These are phyloP conservation scores for Perognathus longimembris DNA, from an alignment of 2,113 vertebrate species.

Conservation along the genomic window DNA sequence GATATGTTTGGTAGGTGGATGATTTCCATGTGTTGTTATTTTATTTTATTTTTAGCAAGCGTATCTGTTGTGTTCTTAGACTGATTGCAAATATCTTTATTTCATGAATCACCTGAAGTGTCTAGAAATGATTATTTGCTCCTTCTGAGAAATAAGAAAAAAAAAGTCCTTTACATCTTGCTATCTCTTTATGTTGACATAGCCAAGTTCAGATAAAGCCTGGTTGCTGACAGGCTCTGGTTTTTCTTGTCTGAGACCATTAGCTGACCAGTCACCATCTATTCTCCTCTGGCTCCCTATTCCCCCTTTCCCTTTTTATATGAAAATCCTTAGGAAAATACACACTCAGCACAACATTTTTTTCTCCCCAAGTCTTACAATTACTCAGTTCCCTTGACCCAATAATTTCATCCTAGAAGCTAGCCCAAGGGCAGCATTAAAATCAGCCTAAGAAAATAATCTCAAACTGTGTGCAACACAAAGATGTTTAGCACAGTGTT, in stretches of 20 bases:
- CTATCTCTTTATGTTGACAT: background rate
- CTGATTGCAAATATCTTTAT: slow-evolving; percentile 51
- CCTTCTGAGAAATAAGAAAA: background rate
- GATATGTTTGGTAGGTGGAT: background rate
- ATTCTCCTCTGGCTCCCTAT: background rate
- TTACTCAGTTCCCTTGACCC: slow-evolving; percentile 6
- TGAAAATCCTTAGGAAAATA: slow-evolving; percentile 51
- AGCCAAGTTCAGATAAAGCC: background rate
- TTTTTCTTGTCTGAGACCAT: background rate
- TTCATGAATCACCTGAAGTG: background rate
- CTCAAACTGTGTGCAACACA: background rate
- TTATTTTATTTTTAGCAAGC: background rate
- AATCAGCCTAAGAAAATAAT: slow-evolving; percentile 44
- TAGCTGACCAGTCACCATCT: background rate
- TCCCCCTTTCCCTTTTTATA: background rate
- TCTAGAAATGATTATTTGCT: background rate
- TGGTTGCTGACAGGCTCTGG: background rate
- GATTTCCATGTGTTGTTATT: background rate
- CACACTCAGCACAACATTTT: background rate
- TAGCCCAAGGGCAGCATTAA: slow-evolving; percentile 54
- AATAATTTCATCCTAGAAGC: slow-evolving; percentile 17
- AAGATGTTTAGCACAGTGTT: slow-evolving; percentile 36
- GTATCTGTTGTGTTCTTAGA: background rate
- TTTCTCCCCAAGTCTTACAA: background rate
- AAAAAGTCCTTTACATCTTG: slow-evolving; percentile 37